A percentile compares a stretch with the other conserved stretches of the same genome.
Conservation (phyloP, 2,888 invertebrate species). For the Drosophila fulvimacula region DNA sequence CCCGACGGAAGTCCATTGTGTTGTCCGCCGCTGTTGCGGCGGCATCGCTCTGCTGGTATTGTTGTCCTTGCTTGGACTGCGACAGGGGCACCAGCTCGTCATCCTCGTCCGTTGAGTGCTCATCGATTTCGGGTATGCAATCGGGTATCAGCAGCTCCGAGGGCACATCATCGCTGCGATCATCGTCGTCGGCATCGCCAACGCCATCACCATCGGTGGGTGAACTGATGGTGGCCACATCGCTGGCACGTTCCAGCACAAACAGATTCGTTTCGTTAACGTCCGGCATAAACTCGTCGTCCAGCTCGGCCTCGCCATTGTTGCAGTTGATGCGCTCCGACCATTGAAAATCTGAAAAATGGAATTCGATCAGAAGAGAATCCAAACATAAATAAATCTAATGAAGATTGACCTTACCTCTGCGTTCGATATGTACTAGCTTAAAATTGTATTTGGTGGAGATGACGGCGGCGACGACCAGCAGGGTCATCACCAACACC, state of each 20-base stretch:
- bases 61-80: slow-evolving; percentile 14
- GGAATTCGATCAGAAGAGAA: neutral
- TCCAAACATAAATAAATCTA: neutral
- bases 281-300: slow-evolving; percentile 84
- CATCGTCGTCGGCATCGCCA: slow-evolving; percentile 78
- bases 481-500: slow-evolving; percentile 75
- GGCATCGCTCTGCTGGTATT: slow-evolving; percentile 15
- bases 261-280: slow-evolving; percentile 81
- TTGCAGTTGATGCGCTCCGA: slow-evolving; percentile 70
- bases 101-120: slow-evolving; percentile 82
- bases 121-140: slow-evolving; percentile 84
- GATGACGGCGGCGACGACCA: slow-evolving; percentile 77
- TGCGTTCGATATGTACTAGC: slow-evolving; percentile 77
- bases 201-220: slow-evolving; percentile 55
- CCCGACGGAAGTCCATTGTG: slow-evolving; percentile 80
- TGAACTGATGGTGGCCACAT: slow-evolving; percentile 78
- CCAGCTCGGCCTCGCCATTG: slow-evolving; percentile 74
- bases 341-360: slow-evolving; percentile 69
- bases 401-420: slow-evolving; percentile 61
- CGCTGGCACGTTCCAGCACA: slow-evolving; percentile 83
- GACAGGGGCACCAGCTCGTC: slow-evolving; percentile 73
- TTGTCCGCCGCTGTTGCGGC: slow-evolving; percentile 7
- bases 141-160: slow-evolving; percentile 84
- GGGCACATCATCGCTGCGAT: slow-evolving; percentile 84
- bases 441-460: slow-evolving; percentile 83